Conservation (phyloP, 2,113 vertebrate genomes). For the Pelodiscus sinensis region DNA sequence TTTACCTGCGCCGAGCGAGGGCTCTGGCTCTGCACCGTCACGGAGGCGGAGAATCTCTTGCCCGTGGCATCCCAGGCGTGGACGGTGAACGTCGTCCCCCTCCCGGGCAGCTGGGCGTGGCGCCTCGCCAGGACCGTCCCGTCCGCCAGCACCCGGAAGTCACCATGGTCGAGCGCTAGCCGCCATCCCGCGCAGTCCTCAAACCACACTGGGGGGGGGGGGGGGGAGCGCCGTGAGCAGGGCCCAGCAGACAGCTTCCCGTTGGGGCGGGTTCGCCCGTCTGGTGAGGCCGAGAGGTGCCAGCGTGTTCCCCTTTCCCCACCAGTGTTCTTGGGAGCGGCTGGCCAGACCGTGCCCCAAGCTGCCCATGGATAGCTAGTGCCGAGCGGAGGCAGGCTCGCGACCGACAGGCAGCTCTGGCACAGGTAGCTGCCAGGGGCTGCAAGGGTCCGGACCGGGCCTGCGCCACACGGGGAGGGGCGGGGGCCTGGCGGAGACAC, state of each 20-base stretch:
- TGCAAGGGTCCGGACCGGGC: no score
- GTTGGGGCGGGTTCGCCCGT: background rate
- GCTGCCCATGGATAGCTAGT: no score
- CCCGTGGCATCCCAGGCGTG: background rate
- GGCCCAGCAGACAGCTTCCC: background rate
- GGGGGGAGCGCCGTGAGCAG: background rate
- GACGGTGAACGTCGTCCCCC: background rate
- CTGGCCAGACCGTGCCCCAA: no score
- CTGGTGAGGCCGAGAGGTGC: no score
- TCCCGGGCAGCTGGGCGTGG: background rate
- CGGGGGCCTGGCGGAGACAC: no score
- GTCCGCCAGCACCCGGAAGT: background rate
- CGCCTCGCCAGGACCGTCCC: conserved; percentile 12
- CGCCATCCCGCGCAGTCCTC: background rate
- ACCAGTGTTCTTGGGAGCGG: background rate
- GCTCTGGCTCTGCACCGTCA: background rate
- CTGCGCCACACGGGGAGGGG: no score
- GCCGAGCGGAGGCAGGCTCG: background rate
- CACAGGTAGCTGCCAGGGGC: no score
- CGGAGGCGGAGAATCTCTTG: background rate
- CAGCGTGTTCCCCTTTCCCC: no score
- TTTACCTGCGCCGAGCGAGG: background rate
- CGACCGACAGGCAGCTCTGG: no score
- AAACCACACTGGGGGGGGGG: conserved; percentile 15
- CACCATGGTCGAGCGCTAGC: background rate